Evolutionary conservation across 2,113 vertebrate genomes (phyloP).

Genomic region (Cervus canadensis): DNA sequence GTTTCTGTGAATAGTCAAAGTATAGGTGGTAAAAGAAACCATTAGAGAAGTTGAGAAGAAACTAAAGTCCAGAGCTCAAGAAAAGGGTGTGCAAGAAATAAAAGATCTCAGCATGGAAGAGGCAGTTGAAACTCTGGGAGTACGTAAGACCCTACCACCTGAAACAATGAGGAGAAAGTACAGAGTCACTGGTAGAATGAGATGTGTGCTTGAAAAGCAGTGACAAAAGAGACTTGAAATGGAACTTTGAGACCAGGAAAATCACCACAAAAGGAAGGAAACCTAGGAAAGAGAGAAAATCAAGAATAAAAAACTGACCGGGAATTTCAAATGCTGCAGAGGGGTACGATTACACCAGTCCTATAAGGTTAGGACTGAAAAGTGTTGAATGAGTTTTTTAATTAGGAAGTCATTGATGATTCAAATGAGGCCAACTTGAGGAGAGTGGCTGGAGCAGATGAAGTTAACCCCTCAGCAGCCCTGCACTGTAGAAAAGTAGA

Average conservation of each 20-base stretch:
- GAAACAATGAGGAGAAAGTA: not conserved
- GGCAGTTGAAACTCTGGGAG: not conserved
- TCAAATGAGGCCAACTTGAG: not conserved
- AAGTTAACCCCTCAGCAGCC: not conserved
- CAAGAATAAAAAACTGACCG: not conserved
- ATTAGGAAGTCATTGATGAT: not conserved
- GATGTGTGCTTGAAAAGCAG: not conserved
- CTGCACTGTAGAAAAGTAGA: not conserved
- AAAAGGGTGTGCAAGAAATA: not conserved
- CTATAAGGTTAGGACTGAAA: not conserved
- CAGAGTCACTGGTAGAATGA: not conserved
- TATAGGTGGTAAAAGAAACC: not conserved
- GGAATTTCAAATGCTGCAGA: not conserved
- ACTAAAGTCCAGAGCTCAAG: not conserved
- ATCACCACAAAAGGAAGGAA: not conserved
- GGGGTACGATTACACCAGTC: not conserved
- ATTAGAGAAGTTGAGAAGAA: not conserved
- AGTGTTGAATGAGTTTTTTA: not conserved
- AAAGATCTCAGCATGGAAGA: not conserved
- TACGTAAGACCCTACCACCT: not conserved
- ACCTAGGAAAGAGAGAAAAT: not conserved
- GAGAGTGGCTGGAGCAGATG: not conserved
- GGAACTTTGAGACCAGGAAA: not conserved
- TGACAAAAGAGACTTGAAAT: not conserved
- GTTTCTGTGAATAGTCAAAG: not conserved